Evolutionary conservation across 1,140 invertebrate species (phyloP).

Genomic region (Heterodera schachtii): DNA sequence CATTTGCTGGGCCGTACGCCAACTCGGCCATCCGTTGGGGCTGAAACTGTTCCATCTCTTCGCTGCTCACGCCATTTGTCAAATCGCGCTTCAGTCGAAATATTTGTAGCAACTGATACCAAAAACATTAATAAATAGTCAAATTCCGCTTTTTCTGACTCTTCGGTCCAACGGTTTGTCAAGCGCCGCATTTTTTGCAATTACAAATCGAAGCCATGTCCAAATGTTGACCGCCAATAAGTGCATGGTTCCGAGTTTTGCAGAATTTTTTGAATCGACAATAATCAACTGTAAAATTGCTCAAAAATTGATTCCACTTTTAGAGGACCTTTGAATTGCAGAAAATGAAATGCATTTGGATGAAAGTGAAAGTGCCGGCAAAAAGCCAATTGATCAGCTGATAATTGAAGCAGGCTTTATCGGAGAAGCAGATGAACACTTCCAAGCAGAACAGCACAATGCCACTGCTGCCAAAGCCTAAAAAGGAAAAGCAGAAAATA

Average conservation of each 20-base stretch:
- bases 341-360: constrained; percentile 66
- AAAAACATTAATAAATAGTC: background rate
- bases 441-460: constrained; percentile 63
- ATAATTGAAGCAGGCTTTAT: constrained; percentile 50
- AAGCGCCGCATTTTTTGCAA: constrained; percentile 57
- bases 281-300: constrained; percentile 51
- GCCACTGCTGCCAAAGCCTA: constrained; percentile 63
- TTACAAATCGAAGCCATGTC: constrained; percentile 64
- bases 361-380: constrained; percentile 61
- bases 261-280: constrained; percentile 56
- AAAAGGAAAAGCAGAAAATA: background rate
- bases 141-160: background rate
- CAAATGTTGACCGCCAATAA: constrained; percentile 63
- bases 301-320: constrained; percentile 15
- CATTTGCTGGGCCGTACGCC: background rate
- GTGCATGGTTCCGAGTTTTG: constrained; percentile 64
- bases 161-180: constrained; percentile 1
- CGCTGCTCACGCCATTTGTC: background rate
- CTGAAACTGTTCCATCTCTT: background rate
- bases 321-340: constrained; percentile 64
- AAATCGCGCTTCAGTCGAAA: constrained; percentile 2
- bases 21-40: background rate
- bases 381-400: constrained; percentile 53
- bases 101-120: background rate
- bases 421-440: constrained; percentile 60